Base-by-base conservation (phyloP, 2,888 invertebrate species). In the Drosophila merina region DNA sequence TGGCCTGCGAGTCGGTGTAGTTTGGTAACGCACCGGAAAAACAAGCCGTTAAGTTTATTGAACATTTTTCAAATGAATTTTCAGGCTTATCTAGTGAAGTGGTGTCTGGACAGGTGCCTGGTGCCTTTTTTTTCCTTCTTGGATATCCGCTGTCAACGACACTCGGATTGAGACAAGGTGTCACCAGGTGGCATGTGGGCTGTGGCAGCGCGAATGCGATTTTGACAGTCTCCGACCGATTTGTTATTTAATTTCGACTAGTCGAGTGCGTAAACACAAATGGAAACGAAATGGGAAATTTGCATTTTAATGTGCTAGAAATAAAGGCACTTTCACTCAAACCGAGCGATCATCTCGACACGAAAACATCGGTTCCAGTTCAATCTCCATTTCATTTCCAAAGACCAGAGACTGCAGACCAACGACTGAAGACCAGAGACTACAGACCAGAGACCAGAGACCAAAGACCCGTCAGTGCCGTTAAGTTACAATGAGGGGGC, bases 31-130 rank as follows among this genome's bases (percentile, higher is more conserved):
- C 87, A 83, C 82, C 82, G 82, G 82, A 83, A 83, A 83, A 83
- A 85, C 87, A 85, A 87, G 82, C 58, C 83, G 70, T 85, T 85
- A 50, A 83, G 77, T 81, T 87, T 83, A 75, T 81, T 87, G 57
- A 87, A 66, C 82, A 83, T 83, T 77, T 84, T 70, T 81, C 33
- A 52, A 36, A 40, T 31, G 57, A 57, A 7, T 56, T 28, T 25
- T 7, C 4, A 26, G 45, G 45, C 54, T 64, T 64, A 64, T 64
- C 64, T 26, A 20, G 20, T 30, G 58, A 36, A 47, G 48, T 10
- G 47, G 48, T 26, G 48, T 25, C 50, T 48, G 62, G 68, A 69
- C 58, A 52, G 59, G 59, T 58, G 48, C 50, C 31, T 56, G 59
- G 59, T 58, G 48, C 50, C 31, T 56, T 47, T 9, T 25, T 7